Evolutionary conservation across 2,888 invertebrate species (phyloP).

Genomic region (Chrysodeixis includens): DNA sequence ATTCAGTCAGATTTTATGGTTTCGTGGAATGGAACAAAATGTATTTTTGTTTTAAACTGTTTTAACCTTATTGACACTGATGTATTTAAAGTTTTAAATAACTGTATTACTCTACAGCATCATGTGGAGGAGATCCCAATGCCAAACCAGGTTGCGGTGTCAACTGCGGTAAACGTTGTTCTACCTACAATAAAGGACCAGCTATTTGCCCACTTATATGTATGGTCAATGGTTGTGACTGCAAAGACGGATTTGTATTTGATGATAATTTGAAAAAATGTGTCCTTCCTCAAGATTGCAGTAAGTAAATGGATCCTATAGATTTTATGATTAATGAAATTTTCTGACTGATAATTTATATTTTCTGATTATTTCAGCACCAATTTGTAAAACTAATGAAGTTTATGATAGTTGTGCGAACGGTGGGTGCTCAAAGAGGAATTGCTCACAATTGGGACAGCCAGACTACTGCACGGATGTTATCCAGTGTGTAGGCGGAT

Average conservation of each 20-base stretch:
- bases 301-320: no score
- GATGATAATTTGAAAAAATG: constrained; percentile 36
- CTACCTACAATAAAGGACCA: constrained; percentile 21
- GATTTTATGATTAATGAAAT: background rate
- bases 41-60: no score
- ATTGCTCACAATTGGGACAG: constrained; percentile 57
- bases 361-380: constrained; percentile 29
- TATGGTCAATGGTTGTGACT: constrained; percentile 49
- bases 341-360: background rate
- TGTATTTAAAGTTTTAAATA: no score
- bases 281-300: constrained; percentile 44
- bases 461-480: constrained; percentile 59
- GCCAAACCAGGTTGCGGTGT: constrained; percentile 52
- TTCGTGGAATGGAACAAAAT: no score
- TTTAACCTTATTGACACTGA: no score
- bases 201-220: constrained; percentile 13
- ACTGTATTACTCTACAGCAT: constrained; percentile 42
- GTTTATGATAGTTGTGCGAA: constrained; percentile 57
- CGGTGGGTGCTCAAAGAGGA: constrained; percentile 62
- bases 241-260: constrained; percentile 45
- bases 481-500: constrained; percentile 57
- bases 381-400: constrained; percentile 44
- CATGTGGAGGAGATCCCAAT: constrained; percentile 52
- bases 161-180: constrained; percentile 50
- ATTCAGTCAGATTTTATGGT: no score